A percentile compares a stretch with the other conserved stretches of the same genome.
Evolutionary conservation across 1,140 invertebrate genomes (phyloP).

Genomic region (Aporrectodea caliginosa): DNA sequence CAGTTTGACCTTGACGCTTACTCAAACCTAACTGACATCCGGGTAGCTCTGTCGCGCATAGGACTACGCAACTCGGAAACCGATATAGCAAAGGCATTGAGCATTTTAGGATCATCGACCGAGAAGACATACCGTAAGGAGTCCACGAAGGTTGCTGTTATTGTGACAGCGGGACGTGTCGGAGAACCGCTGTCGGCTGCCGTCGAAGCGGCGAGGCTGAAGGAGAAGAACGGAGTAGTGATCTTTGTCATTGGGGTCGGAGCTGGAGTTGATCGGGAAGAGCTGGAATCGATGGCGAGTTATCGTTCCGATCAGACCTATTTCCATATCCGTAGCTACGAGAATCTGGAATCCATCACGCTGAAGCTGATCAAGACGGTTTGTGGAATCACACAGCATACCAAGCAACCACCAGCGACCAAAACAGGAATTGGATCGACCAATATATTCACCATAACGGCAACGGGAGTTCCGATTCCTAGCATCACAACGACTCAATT

Average conservation of each 20-base stretch:
- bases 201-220: not conserved
- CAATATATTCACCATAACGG: too few species aligned
- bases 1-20: not conserved
- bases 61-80: not conserved
- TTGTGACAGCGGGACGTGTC: not conserved
- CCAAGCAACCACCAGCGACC: too few species aligned
- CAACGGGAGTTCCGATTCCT: too few species aligned
- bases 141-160: not conserved
- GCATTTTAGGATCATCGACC: not conserved
- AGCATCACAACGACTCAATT: too few species aligned
- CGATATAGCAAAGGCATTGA: not conserved
- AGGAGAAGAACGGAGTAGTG: not conserved
- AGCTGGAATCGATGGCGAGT: not conserved
- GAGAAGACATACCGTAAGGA: not conserved
- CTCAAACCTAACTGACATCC: too few species aligned
- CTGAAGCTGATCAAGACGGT: too few species aligned
- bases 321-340: not conserved
- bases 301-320: not conserved
- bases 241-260: not conserved
- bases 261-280: not conserved
- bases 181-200: not conserved
- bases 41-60: too few species aligned
- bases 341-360: not conserved
- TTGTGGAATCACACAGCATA: too few species aligned
- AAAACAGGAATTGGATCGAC: too few species aligned